A percentile compares a stretch with the other conserved stretches of the same genome.
Evolutionary conservation across 2,113 vertebrate genomes (phyloP).

Genomic region (Nymphicus hollandicus): DNA sequence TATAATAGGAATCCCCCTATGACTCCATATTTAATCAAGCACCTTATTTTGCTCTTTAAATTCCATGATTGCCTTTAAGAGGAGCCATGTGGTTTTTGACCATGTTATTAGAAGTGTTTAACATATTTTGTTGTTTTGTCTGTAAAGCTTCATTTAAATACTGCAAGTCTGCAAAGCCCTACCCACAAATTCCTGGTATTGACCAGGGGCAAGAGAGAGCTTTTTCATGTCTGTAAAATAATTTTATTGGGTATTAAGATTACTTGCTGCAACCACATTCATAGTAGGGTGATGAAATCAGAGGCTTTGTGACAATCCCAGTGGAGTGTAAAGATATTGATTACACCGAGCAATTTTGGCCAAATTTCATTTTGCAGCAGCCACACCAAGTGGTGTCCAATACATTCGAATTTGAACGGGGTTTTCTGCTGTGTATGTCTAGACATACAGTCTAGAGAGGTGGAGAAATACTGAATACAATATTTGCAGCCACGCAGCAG

Average conservation of each 20-base stretch:
- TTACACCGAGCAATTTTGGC: constrained; percentile 56
- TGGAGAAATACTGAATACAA: constrained; percentile 22
- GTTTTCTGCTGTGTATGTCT: constrained; percentile 41
- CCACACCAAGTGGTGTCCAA: constrained; percentile 39
- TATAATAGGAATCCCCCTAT: not conserved
- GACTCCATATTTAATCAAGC: not conserved
- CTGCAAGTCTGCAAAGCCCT: constrained; percentile 43
- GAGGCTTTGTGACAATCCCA: constrained; percentile 51
- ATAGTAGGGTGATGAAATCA: constrained; percentile 54
- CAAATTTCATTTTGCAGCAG: constrained; percentile 62
- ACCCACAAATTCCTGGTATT: constrained; percentile 49
- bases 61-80: not conserved
- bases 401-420: not conserved
- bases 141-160: constrained; percentile 47
- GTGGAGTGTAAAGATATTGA: constrained; percentile 69
- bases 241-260: constrained; percentile 58
- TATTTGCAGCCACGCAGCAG: constrained; percentile 6
- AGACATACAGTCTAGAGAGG: constrained; percentile 47
- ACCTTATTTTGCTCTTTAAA: constrained; percentile 18
- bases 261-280: constrained; percentile 36
- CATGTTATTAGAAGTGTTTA: constrained; percentile 21
- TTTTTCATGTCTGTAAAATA: constrained; percentile 47
- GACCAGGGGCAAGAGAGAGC: not conserved
- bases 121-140: constrained; percentile 43
- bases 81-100: constrained; percentile 10